Evolutionary conservation across 2,113 vertebrate species (phyloP).

Genomic region (Myotis lucifugus): DNA sequence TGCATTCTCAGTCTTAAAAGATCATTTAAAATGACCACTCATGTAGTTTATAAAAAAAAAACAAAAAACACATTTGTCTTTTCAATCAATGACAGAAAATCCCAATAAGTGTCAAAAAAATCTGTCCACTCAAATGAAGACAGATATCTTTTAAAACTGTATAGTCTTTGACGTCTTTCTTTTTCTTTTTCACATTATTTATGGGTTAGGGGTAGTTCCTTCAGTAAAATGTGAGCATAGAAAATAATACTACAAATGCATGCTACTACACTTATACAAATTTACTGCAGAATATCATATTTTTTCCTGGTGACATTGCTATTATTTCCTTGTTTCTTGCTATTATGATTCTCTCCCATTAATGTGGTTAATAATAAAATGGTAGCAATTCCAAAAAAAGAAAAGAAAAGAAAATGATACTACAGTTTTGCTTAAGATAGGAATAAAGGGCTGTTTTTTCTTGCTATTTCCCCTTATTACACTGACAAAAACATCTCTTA

Average conservation of each 20-base stretch:
- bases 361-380: no score
- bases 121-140: background rate
- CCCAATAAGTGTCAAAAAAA: background rate
- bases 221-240: constrained; percentile 31
- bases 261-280: no score
- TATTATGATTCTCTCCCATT: no score
- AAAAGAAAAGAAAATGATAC: background rate
- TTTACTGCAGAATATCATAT: no score
- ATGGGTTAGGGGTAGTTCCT: background rate
- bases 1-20: background rate
- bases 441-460: background rate
- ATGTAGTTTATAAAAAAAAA: background rate
- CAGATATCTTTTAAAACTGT: background rate
- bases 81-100: constrained; percentile 10
- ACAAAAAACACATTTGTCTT: background rate
- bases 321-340: no score
- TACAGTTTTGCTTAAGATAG: constrained; percentile 21
- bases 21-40: background rate
- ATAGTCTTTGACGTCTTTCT: background rate
- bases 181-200: constrained; percentile 36
- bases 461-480: constrained; percentile 53
- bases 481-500: constrained; percentile 1
- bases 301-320: no score
- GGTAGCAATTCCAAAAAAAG: no score
- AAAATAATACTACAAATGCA: background rate